Conservation (phyloP, 2,113 vertebrate genomes). For the Phyllostomus hastatus region DNA sequence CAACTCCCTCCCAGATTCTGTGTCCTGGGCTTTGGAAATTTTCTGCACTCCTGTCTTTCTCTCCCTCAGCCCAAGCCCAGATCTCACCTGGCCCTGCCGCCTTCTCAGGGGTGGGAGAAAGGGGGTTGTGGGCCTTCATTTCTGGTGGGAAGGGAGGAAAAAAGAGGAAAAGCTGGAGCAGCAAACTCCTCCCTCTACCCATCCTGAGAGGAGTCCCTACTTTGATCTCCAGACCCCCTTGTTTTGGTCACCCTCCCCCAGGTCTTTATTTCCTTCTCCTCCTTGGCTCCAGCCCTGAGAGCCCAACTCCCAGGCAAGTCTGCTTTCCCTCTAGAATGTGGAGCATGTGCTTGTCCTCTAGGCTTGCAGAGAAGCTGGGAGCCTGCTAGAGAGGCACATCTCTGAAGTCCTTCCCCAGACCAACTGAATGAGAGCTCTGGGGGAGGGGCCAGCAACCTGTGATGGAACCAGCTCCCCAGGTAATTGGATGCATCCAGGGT, state of each 20-base stretch:
- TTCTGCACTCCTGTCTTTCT: not conserved
- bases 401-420: not conserved
- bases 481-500: not conserved
- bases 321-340: not conserved
- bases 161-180: not conserved
- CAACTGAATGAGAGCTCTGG: not conserved
- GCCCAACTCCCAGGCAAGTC: not conserved
- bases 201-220: not conserved
- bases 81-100: not conserved
- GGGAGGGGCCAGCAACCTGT: rapidly evolving
- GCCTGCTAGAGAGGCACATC: not conserved
- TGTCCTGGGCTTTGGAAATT: not conserved
- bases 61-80: not conserved
- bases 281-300: not conserved
- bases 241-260: not conserved
- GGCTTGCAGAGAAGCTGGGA: not conserved
- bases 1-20: not conserved
- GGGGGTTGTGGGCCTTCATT: not conserved
- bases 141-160: not conserved
- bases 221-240: not conserved
- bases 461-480: not conserved
- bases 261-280: not conserved
- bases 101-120: not conserved
- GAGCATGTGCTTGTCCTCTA: not conserved
- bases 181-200: not conserved